Evolutionary conservation across 1,140 invertebrate species (phyloP).

Genomic region (Ruditapes philippinarum): DNA sequence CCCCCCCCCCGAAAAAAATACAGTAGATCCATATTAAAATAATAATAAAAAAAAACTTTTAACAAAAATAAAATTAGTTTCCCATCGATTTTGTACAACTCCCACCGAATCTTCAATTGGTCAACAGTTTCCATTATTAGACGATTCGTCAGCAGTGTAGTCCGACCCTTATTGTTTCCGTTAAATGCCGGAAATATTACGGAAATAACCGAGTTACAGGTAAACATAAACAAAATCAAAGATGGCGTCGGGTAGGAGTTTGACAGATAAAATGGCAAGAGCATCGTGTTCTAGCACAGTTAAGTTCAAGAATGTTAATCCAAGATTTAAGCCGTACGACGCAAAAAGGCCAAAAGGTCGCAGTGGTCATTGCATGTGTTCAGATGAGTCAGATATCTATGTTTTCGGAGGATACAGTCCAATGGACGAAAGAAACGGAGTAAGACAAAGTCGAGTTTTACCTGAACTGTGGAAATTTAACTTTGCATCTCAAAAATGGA

Average conservation of each 20-base stretch:
- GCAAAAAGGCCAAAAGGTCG: conserved; percentile 62
- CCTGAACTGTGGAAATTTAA: conserved; percentile 75
- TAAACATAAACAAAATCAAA: conserved; percentile 33
- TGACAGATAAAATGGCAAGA: neutral
- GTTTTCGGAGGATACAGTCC: conserved; percentile 74
- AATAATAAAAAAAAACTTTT: too few relatives aligned
- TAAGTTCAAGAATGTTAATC: conserved; percentile 18
- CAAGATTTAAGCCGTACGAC: conserved; percentile 52
- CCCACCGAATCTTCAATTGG: too few relatives aligned
- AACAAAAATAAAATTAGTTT: too few relatives aligned
- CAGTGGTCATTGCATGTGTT: conserved; percentile 72
- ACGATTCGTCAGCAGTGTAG: too few relatives aligned
- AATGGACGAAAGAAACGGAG: conserved; percentile 36
- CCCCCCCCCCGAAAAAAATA: too few relatives aligned
- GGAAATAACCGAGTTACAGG: neutral
- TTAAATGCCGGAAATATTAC: neutral
- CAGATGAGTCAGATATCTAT: conserved; percentile 70
- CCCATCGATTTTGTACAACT: too few relatives aligned
- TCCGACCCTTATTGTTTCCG: too few relatives aligned
- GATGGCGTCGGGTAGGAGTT: conserved; percentile 15
- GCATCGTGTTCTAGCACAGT: conserved; percentile 23
- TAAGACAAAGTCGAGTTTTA: conserved; percentile 52
- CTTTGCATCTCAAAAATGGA: conserved; percentile 72
- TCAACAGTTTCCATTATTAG: too few relatives aligned
- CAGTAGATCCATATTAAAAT: too few relatives aligned